Conservation (phyloP, 2,797 vertebrate species). For the Pygocentrus nattereri region DNA sequence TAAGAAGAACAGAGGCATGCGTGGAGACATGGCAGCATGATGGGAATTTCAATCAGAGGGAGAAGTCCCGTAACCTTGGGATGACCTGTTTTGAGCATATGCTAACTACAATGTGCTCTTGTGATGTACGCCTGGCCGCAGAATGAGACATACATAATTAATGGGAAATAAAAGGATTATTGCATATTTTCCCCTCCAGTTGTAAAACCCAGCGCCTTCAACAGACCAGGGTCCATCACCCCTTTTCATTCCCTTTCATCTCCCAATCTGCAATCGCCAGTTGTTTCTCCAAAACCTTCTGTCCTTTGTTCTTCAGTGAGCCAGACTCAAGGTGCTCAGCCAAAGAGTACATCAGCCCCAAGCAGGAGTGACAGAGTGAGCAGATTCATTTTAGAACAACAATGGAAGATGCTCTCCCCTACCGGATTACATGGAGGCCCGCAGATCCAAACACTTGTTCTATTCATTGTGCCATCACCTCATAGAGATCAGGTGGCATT, state of each 20-base stretch:
- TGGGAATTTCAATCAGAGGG: slow-evolving; percentile 29
- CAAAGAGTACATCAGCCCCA: slow-evolving; percentile 59
- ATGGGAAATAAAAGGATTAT: slow-evolving; percentile 26
- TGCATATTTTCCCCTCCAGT: slow-evolving; percentile 16
- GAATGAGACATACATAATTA: slow-evolving; percentile 41
- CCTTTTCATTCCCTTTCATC: slow-evolving; percentile 50
- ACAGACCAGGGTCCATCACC: slow-evolving; percentile 6
- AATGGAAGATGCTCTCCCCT: background rate
- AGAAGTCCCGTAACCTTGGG: slow-evolving; percentile 30
- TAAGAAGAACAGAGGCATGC: background rate
- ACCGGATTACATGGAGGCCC: slow-evolving; percentile 32
- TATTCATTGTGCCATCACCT: slow-evolving; percentile 25
- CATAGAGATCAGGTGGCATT: slow-evolving; percentile 21
- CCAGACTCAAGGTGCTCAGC: slow-evolving; percentile 41
- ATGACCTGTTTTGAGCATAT: slow-evolving; percentile 37
- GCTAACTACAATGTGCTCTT: slow-evolving; percentile 3
- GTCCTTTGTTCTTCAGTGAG: slow-evolving; percentile 39
- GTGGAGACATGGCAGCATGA: background rate
- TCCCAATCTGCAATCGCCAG: slow-evolving; percentile 35
- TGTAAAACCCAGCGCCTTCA: slow-evolving; percentile 11
- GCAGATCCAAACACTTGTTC: slow-evolving; percentile 12
- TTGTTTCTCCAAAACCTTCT: slow-evolving; percentile 28
- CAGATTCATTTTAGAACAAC: slow-evolving; percentile 31
- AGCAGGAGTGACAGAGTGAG: slow-evolving; percentile 60
- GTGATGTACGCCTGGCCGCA: background rate